These are phyloP conservation scores for Buphagus erythrorhynchus DNA, from an alignment of 2,797 vertebrate genomes.

Conservation along the genomic window DNA sequence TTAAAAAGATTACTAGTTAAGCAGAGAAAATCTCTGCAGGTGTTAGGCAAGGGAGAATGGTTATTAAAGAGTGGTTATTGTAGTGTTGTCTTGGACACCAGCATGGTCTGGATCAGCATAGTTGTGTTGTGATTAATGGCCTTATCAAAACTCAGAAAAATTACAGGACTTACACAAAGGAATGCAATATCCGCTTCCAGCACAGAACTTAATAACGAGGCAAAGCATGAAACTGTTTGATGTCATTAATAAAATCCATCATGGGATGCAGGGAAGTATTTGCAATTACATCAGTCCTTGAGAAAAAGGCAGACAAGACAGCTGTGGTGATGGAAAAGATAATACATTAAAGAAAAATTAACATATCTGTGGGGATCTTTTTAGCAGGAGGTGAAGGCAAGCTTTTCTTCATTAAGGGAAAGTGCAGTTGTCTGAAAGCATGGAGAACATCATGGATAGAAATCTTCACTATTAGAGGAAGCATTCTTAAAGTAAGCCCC, in stretches of 20 bases:
- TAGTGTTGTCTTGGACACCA: neutral
- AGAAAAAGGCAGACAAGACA: neutral
- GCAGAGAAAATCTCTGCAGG: neutral
- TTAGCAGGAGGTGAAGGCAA: neutral
- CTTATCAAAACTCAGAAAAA: slow-evolving; percentile 13
- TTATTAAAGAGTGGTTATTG: neutral
- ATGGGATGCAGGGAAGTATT: neutral
- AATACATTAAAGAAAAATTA: slow-evolving; percentile 28
- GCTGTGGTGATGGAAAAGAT: neutral
- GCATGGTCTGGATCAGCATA: neutral
- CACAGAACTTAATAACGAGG: neutral
- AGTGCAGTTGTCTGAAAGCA: neutral
- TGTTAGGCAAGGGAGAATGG: neutral
- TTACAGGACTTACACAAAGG: slow-evolving; percentile 13
- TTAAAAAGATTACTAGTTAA: neutral
- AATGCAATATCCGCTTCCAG: neutral
- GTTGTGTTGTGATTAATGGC: slow-evolving; percentile 30
- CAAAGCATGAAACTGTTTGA: slow-evolving; percentile 21
- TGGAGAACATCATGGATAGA: neutral
- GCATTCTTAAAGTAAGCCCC: neutral
- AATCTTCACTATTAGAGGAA: neutral
- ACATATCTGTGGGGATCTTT: neutral
- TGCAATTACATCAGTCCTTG: slow-evolving; percentile 3
- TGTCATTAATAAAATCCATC: slow-evolving; percentile 27
- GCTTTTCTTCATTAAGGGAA: neutral